These are phyloP conservation scores for Chelmon rostratus DNA, from an alignment of 2,797 vertebrate species.

Conservation along the genomic window DNA sequence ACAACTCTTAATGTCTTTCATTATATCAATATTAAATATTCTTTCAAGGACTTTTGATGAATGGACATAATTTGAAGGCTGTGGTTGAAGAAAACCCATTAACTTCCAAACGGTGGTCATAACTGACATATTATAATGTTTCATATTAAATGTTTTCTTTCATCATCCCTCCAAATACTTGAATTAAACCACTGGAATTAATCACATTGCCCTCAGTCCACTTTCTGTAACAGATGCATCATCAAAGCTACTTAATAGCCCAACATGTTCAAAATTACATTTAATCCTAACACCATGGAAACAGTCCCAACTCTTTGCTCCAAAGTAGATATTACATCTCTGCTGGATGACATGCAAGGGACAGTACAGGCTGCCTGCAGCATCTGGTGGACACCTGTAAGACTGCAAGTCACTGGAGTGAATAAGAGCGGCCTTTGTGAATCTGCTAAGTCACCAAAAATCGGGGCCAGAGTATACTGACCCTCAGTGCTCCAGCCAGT, in stretches of 20 bases:
- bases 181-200: slow-evolving; percentile 51
- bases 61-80: slow-evolving; percentile 33
- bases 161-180: slow-evolving; percentile 48
- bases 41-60: slow-evolving; percentile 36
- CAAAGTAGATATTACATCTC: slow-evolving; percentile 50
- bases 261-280: slow-evolving; percentile 60
- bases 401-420: slow-evolving; percentile 70
- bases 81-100: neutral
- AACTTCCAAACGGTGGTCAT: slow-evolving; percentile 21
- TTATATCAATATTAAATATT: slow-evolving; percentile 20
- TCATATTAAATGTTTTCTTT: slow-evolving; percentile 51
- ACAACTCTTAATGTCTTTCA: slow-evolving; percentile 25
- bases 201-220: slow-evolving; percentile 23
- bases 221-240: slow-evolving; percentile 47
- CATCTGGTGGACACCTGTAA: slow-evolving; percentile 85
- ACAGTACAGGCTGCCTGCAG: slow-evolving; percentile 72
- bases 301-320: slow-evolving; percentile 47
- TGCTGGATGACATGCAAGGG: slow-evolving; percentile 46
- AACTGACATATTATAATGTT: slow-evolving; percentile 36
- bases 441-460: slow-evolving; percentile 67
- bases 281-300: slow-evolving; percentile 61
- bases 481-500: slow-evolving; percentile 22
- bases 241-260: slow-evolving; percentile 66
- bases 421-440: slow-evolving; percentile 58
- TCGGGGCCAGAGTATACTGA: slow-evolving; percentile 42